A percentile compares a stretch with the other conserved stretches of the same genome.
phyloP scores from a whole-genome alignment of 2,797 vertebrate genomes.

The Malacoraja senta region DNA sequence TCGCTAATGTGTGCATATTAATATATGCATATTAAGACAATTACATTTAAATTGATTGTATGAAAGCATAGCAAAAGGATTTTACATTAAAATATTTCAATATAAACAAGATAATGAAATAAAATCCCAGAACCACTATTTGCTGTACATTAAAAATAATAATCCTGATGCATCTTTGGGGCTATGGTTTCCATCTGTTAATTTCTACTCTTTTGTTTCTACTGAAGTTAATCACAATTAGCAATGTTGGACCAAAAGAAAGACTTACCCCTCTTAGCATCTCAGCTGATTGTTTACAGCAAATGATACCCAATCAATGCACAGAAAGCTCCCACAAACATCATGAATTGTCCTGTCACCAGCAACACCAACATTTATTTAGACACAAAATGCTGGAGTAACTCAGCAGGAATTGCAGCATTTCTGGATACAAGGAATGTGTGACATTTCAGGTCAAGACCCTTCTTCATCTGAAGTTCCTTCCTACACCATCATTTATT shows the following conservation, averaged over 20 bases:
- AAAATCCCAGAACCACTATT: background rate
- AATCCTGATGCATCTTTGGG: background rate
- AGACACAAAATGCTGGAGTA: no score
- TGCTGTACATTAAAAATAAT: background rate
- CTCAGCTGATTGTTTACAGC: no score
- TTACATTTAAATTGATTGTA: background rate
- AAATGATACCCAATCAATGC: no score
- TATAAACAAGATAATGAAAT: slow-evolving; percentile 8
- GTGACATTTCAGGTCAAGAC: no score
- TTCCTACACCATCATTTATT: no score
- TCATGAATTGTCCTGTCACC: no score
- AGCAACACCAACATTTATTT: no score
- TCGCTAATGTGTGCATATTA: background rate
- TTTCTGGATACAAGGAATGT: no score
- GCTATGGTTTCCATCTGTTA: background rate
- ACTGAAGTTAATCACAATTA: background rate
- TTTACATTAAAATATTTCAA: background rate
- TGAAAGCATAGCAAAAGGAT: background rate
- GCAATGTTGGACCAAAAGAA: background rate
- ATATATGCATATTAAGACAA: slow-evolving; percentile 1
- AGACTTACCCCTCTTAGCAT: background rate
- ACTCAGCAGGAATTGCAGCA: no score
- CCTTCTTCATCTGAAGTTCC: no score
- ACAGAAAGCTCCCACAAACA: no score
- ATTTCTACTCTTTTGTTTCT: background rate